Base-by-base conservation (phyloP, 1,140 invertebrate genomes). In the Bombus vancouverensis region DNA sequence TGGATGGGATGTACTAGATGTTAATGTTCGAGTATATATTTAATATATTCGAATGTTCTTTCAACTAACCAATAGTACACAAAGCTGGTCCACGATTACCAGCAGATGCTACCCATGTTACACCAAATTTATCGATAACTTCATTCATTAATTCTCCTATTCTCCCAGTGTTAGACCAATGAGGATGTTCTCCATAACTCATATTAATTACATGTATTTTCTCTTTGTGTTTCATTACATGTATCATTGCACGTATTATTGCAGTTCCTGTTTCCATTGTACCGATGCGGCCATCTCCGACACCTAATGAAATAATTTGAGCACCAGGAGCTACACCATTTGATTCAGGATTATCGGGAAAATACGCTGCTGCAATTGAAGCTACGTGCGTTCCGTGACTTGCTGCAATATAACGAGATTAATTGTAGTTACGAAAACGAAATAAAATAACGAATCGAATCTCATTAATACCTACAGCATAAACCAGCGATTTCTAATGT, bases 241-340 rank as follows among this genome's bases (percentile, higher is more conserved):
- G 97, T 87, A 98, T 97, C 96, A 99, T 99, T 32, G 99, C 98
- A 88, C 99, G 95, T 1, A 98, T 97, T 5, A 99, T 93, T 0
- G 98, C 98, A 1, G 98, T 97, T 28, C 98, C 99, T 0, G 99
- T 99, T 96, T 99, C 99, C 99, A 99, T 99, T 9, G 98, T 98
- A 10, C 97, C 96, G 2, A 99, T 95, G 9, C 99, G 96, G 72
- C 97, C 97, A 95, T 99, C 99, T 28, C 98, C 98, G 87, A 99
- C 99, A 42, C 97, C 98, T 47, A 99, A 96, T 0, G 98, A 99
- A 66, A 99, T 96, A 85, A 99, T 97, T 95, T 99, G 98, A 12
- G 99, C 99, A 74, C 99, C 99, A 10, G 99, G 99, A 3, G 99
- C 99, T 5, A 99, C 96, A 4, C 99, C 99, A 95, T 99, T 99